Evolutionary conservation across 2,113 vertebrate species (phyloP).

Genomic region (Macroglossus sobrinus): DNA sequence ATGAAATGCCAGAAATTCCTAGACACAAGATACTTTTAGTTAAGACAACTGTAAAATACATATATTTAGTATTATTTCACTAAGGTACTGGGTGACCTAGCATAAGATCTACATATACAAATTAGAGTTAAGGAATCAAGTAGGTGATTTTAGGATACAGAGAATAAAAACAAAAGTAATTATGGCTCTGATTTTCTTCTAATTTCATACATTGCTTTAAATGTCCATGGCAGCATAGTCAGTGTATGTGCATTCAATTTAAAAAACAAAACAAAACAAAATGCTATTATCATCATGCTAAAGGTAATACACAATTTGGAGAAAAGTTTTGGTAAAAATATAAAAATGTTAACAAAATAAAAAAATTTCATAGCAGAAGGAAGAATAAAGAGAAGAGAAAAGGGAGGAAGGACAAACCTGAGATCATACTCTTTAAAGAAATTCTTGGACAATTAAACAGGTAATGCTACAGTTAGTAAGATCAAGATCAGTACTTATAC

Average conservation of each 20-base stretch:
- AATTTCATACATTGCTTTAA: neutral
- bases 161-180: neutral
- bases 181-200: neutral
- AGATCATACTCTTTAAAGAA: neutral
- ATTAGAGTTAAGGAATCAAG: neutral
- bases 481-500: neutral
- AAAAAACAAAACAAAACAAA: neutral
- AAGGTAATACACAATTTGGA: neutral
- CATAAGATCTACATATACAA: neutral
- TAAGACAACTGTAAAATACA: constrained; percentile 8
- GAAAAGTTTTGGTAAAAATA: neutral
- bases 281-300: neutral
- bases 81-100: neutral
- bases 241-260: neutral
- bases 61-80: neutral
- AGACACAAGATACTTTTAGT: neutral
- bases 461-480: neutral
- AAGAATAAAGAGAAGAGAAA: neutral
- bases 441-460: neutral
- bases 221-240: neutral
- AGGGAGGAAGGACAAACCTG: neutral
- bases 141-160: neutral
- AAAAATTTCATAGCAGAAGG: neutral
- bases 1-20: neutral
- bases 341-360: neutral